A percentile compares a stretch with the other conserved stretches of the same genome.
Evolutionary conservation across 2,113 vertebrate genomes (phyloP).

Genomic region (Phocoena phocoena): DNA sequence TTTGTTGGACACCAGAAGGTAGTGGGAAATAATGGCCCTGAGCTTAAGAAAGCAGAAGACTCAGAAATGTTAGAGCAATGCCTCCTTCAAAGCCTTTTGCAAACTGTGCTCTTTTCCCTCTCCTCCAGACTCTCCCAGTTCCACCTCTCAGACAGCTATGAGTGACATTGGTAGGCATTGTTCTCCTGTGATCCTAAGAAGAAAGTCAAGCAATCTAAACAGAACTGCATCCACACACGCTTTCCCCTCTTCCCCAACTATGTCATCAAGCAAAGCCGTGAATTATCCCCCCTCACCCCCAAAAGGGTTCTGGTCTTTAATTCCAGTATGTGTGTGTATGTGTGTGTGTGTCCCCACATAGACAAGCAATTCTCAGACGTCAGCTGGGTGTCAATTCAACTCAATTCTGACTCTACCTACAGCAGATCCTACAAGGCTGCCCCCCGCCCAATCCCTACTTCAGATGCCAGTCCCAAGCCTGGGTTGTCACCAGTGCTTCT

Average conservation of each 20-base stretch:
- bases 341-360: rapidly evolving
- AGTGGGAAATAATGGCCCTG: not conserved
- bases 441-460: not conserved
- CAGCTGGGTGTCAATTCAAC: not conserved
- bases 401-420: not conserved
- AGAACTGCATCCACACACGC: not conserved
- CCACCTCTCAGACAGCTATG: not conserved
- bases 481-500: not conserved
- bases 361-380: not conserved
- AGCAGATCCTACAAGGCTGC: not conserved
- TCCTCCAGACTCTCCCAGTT: not conserved
- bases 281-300: slow-evolving; percentile 15
- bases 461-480: not conserved
- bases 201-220: not conserved
- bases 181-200: not conserved
- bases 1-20: not conserved
- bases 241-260: not conserved
- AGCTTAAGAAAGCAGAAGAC: not conserved
- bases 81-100: not conserved
- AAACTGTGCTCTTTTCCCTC: not conserved
- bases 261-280: slow-evolving; percentile 62
- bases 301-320: not conserved
- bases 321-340: not conserved
- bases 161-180: not conserved
- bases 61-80: not conserved